Evolutionary conservation across 2,797 vertebrate species (phyloP).

Genomic region (Pelobates cultripes): DNA sequence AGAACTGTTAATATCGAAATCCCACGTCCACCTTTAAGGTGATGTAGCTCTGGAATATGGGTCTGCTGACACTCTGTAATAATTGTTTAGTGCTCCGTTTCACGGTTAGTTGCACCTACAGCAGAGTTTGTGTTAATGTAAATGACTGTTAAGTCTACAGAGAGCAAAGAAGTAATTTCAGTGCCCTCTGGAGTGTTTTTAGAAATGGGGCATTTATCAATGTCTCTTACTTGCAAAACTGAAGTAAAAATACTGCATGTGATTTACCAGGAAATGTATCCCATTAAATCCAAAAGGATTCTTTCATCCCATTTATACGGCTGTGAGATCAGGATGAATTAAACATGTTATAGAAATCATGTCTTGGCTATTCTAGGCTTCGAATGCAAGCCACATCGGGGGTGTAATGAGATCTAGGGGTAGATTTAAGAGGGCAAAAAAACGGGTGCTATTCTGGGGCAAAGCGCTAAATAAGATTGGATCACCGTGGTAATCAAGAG

Average conservation of each 20-base stretch:
- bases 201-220: constrained; percentile 49
- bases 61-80: constrained; percentile 25
- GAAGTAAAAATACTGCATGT: constrained; percentile 12
- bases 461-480: too few species aligned
- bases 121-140: constrained; percentile 51
- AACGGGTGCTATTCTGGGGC: too few species aligned
- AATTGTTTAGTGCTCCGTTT: constrained; percentile 36
- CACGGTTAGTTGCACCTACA: constrained; percentile 4
- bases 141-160: constrained; percentile 47
- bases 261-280: constrained; percentile 24
- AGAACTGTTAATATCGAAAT: background rate
- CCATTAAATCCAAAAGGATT: background rate
- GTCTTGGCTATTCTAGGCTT: too few species aligned
- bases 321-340: too few species aligned
- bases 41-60: constrained; percentile 8
- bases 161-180: constrained; percentile 48
- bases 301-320: too few species aligned
- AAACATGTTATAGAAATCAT: too few species aligned
- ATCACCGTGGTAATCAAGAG: too few species aligned
- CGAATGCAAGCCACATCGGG: too few species aligned
- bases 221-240: constrained; percentile 36
- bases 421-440: too few species aligned
- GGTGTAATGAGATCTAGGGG: too few species aligned
- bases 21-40: constrained; percentile 8
- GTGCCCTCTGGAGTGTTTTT: constrained; percentile 45